These are phyloP conservation scores for Chitala chitala DNA, from an alignment of 2,113 vertebrate species.

Conservation along the genomic window DNA sequence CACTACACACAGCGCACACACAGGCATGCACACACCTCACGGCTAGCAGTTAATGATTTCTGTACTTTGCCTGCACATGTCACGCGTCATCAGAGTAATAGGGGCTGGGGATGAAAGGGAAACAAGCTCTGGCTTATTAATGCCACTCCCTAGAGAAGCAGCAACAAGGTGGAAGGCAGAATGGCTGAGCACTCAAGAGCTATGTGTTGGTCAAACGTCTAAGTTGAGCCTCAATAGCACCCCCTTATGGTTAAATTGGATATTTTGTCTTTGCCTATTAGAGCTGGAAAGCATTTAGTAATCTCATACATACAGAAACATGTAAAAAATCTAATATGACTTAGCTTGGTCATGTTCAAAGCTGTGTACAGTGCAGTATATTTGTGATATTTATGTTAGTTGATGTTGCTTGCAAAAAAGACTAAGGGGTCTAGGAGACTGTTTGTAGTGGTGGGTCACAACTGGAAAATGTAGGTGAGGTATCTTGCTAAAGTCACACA, in stretches of 20 bases:
- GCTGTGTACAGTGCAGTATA: slow-evolving; percentile 36
- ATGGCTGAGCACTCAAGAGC: neutral
- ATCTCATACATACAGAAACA: neutral
- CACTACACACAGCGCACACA: neutral
- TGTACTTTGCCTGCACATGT: slow-evolving; percentile 3
- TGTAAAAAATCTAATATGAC: neutral
- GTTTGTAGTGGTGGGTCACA: neutral
- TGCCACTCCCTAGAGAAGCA: neutral
- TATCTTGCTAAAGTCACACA: neutral
- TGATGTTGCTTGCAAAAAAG: neutral
- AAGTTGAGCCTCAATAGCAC: neutral
- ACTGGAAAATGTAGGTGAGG: neutral
- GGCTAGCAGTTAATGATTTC: neutral
- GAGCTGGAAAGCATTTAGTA: neutral
- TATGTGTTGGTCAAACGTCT: neutral
- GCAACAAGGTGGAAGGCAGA: neutral
- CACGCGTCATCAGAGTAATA: neutral
- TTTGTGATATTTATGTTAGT: neutral
- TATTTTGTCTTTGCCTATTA: neutral
- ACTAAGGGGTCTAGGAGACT: neutral
- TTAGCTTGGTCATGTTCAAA: slow-evolving; percentile 18
- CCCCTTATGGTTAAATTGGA: neutral
- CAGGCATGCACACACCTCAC: neutral
- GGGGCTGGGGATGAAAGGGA: neutral
- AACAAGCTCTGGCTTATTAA: neutral